phyloP scores from a whole-genome alignment of 35 echinoderm and acorn worm genomes.

The Patiria miniata region DNA sequence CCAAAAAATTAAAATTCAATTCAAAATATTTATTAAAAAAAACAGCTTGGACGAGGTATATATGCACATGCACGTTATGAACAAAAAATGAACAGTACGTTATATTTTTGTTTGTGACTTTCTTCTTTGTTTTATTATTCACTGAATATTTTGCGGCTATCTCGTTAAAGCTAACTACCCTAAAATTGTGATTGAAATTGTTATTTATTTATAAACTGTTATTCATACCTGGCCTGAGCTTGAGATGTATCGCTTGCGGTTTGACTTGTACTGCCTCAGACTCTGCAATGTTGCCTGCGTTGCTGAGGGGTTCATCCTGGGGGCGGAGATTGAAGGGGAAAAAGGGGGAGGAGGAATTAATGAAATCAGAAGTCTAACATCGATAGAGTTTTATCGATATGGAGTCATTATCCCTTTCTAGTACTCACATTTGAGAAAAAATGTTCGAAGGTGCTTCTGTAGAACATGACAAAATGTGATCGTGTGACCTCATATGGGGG shows the following conservation, averaged over 20 bases:
- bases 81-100: not conserved
- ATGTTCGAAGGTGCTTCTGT: no score
- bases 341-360: no score
- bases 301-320: slow-evolving; percentile 73
- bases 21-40: not conserved
- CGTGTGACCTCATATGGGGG: no score
- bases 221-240: slow-evolving; percentile 68
- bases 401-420: no score
- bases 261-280: slow-evolving; percentile 74
- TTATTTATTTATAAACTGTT: no score
- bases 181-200: no score
- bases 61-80: not conserved
- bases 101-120: not conserved
- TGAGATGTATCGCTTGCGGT: slow-evolving; percentile 62
- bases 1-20: not conserved
- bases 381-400: no score
- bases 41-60: not conserved
- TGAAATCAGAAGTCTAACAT: no score
- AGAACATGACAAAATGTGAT: no score
- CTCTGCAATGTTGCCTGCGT: slow-evolving; percentile 52
- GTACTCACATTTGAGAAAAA: no score
- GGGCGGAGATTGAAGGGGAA: not conserved
- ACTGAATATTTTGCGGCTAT: no score
- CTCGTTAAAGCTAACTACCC: no score
- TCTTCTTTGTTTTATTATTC: not conserved